phyloP scores from a whole-genome alignment of 2,797 vertebrate species.

The Mus spretus region DNA sequence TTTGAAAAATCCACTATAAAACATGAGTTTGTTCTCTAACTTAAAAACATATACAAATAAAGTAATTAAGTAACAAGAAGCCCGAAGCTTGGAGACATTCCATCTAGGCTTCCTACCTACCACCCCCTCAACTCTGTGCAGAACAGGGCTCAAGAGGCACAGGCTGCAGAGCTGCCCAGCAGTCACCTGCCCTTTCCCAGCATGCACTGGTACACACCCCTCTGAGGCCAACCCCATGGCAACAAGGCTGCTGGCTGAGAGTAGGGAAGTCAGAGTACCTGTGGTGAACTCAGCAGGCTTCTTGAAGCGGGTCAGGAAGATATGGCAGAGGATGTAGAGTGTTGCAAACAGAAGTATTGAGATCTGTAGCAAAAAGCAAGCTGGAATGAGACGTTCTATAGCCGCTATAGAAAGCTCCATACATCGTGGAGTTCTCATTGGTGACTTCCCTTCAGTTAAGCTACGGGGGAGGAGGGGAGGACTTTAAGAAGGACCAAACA shows the following conservation, averaged over 20 bases:
- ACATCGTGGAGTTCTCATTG: not conserved
- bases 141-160: not conserved
- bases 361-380: constrained; percentile 90
- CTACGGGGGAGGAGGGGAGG: too few species aligned
- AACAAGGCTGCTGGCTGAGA: constrained; percentile 21
- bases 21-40: not conserved
- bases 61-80: not conserved
- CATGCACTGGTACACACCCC: not conserved
- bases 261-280: constrained; percentile 88
- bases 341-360: constrained; percentile 95
- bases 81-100: not conserved
- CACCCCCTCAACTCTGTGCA: not conserved
- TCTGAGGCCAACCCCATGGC: constrained; percentile 59
- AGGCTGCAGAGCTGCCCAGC: not conserved
- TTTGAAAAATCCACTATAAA: not conserved
- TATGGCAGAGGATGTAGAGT: constrained; percentile 96
- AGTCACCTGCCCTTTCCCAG: constrained; percentile 30
- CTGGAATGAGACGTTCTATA: constrained; percentile 39
- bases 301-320: constrained; percentile 96
- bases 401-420: not conserved
- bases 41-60: not conserved
- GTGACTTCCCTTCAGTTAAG: constrained; percentile 36
- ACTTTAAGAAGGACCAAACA: not conserved
- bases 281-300: constrained; percentile 95
- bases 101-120: not conserved